Evolutionary conservation across 53 echinoderm and acorn worm species (phyloP).

Genomic region (Paelopatides confundens): DNA sequence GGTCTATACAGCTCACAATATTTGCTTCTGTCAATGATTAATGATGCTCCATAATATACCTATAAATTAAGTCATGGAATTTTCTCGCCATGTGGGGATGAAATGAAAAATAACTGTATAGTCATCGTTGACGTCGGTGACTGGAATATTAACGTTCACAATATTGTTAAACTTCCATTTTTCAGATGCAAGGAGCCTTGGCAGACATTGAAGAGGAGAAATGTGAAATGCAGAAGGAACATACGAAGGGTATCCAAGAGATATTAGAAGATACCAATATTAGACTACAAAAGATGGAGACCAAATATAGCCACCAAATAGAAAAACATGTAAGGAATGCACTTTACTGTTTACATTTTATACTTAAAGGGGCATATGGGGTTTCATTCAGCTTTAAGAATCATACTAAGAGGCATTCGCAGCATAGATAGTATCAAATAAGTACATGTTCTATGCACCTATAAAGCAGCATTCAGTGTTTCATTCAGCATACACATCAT

Average conservation of each 20-base stretch:
- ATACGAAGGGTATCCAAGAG: slow-evolving; percentile 90
- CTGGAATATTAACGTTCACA: no score
- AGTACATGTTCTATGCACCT: no score
- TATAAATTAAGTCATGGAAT: no score
- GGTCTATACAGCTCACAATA: no score
- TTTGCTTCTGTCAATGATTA: no score
- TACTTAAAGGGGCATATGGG: no score
- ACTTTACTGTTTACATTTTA: not conserved
- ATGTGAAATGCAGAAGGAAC: slow-evolving; percentile 97
- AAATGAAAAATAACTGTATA: not conserved
- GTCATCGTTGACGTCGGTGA: not conserved
- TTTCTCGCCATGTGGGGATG: not conserved
- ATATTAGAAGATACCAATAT: slow-evolving; percentile 90
- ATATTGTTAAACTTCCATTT: not conserved
- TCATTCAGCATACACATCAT: no score
- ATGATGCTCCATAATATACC: no score
- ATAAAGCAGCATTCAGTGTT: no score
- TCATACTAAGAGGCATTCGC: no score
- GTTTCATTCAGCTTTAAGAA: no score
- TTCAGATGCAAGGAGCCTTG: slow-evolving; percentile 85
- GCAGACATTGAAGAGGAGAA: slow-evolving; percentile 95
- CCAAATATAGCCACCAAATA: slow-evolving; percentile 82
- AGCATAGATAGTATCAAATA: no score
- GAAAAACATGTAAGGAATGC: slow-evolving; percentile 87
- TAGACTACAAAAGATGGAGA: slow-evolving; percentile 91